These are phyloP conservation scores for Heliconius hermathena DNA, from an alignment of 1,140 invertebrate genomes.

Conservation along the genomic window DNA sequence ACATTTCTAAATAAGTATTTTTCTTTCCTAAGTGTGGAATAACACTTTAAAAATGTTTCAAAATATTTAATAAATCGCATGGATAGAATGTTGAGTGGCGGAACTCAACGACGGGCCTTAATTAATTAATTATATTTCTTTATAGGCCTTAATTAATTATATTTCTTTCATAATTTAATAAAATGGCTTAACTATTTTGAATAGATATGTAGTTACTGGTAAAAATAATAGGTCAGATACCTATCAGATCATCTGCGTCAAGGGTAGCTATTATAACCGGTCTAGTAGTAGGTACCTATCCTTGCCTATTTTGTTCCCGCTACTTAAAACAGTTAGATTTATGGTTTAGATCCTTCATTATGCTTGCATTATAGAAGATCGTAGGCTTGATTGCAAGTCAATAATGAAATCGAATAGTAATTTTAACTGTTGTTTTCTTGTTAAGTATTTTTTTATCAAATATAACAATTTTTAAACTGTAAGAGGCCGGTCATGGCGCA, in stretches of 20 bases:
- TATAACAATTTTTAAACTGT: neutral
- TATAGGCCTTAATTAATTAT: too few relatives aligned
- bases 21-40: too few relatives aligned
- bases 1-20: too few relatives aligned
- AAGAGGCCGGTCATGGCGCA: too few relatives aligned
- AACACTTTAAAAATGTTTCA: too few relatives aligned
- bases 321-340: conserved; percentile 29
- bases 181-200: neutral
- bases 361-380: conserved; percentile 19
- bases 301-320: conserved; percentile 33
- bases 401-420: conserved; percentile 8
- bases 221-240: neutral
- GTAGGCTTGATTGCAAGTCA: conserved; percentile 23
- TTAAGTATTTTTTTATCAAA: neutral
- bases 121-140: too few relatives aligned
- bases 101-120: too few relatives aligned
- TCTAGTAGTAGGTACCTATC: neutral
- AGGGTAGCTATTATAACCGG: conserved; percentile 18
- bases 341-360: conserved; percentile 27
- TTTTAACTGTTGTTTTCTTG: neutral
- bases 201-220: neutral
- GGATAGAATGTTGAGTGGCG: too few relatives aligned
- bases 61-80: too few relatives aligned
- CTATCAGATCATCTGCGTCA: neutral
- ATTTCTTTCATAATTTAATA: too few relatives aligned